Evolutionary conservation across 2,113 vertebrate species (phyloP).

Genomic region (Paraplagusia blochii): DNA sequence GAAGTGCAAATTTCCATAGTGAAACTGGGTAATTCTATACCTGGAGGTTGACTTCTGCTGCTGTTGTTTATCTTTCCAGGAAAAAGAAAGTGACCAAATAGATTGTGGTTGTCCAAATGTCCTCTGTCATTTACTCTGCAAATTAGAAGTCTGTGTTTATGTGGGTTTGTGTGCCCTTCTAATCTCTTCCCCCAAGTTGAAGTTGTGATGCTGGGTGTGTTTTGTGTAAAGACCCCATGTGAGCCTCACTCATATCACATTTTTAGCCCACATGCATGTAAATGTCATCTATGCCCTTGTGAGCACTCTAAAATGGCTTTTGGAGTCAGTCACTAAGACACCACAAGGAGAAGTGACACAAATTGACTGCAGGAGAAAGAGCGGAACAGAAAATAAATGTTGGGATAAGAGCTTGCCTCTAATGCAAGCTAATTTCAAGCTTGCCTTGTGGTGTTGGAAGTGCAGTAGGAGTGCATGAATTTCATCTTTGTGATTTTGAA

Average conservation of each 20-base stretch:
- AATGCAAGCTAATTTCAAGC: slow-evolving; percentile 51
- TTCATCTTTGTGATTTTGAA: slow-evolving; percentile 60
- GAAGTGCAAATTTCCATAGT: slow-evolving; percentile 9
- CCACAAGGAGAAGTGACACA: slow-evolving; percentile 44
- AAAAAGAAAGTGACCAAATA: slow-evolving; percentile 22
- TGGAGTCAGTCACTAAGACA: slow-evolving; percentile 57
- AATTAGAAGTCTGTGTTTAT: slow-evolving; percentile 42
- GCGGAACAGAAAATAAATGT: slow-evolving; percentile 4
- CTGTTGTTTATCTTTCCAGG: slow-evolving; percentile 7
- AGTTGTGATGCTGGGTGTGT: slow-evolving; percentile 36
- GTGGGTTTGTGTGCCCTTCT: slow-evolving; percentile 56
- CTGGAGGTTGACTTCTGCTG: slow-evolving; percentile 30
- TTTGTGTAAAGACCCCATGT: slow-evolving; percentile 37
- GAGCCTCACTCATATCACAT: slow-evolving; percentile 35
- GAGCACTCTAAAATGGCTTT: slow-evolving; percentile 51
- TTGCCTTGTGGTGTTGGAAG: slow-evolving; percentile 43
- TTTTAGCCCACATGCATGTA: slow-evolving; percentile 27
- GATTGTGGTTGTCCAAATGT: slow-evolving; percentile 18
- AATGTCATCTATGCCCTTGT: slow-evolving; percentile 20
- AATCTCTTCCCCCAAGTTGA: slow-evolving; percentile 45
- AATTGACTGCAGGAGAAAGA: slow-evolving; percentile 38
- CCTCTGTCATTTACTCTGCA: slow-evolving; percentile 39
- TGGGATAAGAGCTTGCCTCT: slow-evolving; percentile 38
- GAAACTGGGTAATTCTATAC: slow-evolving; percentile 37
- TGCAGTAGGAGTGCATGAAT: slow-evolving; percentile 58